Evolutionary conservation across 1,140 invertebrate genomes (phyloP).

Genomic region (Ceratina calcarata): DNA sequence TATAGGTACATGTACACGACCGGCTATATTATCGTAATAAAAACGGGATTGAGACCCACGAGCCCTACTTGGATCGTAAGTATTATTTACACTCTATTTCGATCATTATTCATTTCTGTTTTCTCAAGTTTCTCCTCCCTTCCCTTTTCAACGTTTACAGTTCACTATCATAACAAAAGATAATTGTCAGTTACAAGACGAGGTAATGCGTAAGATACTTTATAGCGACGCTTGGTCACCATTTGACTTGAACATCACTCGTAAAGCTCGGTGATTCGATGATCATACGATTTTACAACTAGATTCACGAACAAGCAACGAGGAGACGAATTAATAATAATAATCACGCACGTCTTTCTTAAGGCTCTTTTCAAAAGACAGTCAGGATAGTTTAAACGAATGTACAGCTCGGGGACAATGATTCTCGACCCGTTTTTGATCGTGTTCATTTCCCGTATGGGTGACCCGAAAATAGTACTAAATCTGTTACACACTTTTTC

Average conservation of each 20-base stretch:
- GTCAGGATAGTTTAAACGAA: background rate
- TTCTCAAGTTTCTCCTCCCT: background rate
- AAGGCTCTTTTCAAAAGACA: background rate
- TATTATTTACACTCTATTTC: constrained; percentile 47
- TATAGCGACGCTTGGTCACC: background rate
- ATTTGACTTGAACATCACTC: background rate
- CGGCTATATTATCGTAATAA: constrained; percentile 60
- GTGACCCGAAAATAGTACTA: too few species aligned
- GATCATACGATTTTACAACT: constrained; percentile 2
- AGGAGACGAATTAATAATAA: background rate
- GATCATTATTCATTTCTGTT: background rate
- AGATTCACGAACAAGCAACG: constrained; percentile 2
- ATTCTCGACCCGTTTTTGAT: too few species aligned
- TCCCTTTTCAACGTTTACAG: constrained; percentile 13
- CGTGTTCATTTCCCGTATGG: too few species aligned
- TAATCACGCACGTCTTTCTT: background rate
- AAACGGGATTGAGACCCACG: constrained; percentile 56
- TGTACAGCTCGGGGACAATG: too few species aligned
- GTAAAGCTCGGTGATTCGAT: constrained; percentile 25
- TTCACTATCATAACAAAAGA: constrained; percentile 28
- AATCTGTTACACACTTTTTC: too few species aligned
- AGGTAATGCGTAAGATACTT: constrained; percentile 23
- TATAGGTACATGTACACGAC: constrained; percentile 47
- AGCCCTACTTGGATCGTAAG: constrained; percentile 51
- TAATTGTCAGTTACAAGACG: constrained; percentile 41